Conservation (phyloP, 2,888 invertebrate genomes). For the Drosophila prostipennis region DNA sequence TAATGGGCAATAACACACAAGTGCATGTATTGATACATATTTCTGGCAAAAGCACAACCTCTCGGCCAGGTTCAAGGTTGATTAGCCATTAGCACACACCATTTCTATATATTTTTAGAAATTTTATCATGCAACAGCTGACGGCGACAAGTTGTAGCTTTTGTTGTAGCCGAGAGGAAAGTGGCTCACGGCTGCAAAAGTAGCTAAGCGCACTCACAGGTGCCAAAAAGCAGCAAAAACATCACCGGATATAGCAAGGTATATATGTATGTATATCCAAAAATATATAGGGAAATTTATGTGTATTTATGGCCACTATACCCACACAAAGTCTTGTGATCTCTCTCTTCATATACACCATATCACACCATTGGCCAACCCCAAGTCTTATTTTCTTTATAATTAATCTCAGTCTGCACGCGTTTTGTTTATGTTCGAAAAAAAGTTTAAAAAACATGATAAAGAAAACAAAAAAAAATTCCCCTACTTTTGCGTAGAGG, state of each 20-base stretch:
- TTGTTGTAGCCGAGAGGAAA: constrained; percentile 8
- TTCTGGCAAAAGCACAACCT: constrained; percentile 55
- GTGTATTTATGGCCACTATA: constrained; percentile 35
- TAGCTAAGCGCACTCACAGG: constrained; percentile 5
- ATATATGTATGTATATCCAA: constrained; percentile 4
- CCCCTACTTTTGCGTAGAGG: constrained; percentile 41
- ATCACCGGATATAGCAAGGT: constrained; percentile 30
- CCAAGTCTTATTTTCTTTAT: constrained; percentile 16
- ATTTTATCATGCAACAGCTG: constrained; percentile 80
- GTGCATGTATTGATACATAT: constrained; percentile 18
- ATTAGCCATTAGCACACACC: constrained; percentile 41
- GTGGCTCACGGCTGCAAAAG: constrained; percentile 23
- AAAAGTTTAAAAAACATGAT: constrained; percentile 22
- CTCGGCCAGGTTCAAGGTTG: constrained; percentile 73
- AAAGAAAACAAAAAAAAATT: constrained; percentile 39
- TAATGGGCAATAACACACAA: constrained; percentile 22
- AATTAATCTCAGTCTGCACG: constrained; percentile 63
- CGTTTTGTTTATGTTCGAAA: constrained; percentile 57
- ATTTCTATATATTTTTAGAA: constrained; percentile 69
- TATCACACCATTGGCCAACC: constrained; percentile 2
- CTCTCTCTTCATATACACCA: neutral
- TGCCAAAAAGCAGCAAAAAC: constrained; percentile 21
- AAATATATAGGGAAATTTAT: constrained; percentile 10
- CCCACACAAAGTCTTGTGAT: constrained; percentile 29
- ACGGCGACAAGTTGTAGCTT: constrained; percentile 51